Evolutionary conservation across 37 sponge, comb jelly and placozoan species (phyloP), one percentile per base, ranked within the genome.

Genomic region (Ianthella basta): DNA sequence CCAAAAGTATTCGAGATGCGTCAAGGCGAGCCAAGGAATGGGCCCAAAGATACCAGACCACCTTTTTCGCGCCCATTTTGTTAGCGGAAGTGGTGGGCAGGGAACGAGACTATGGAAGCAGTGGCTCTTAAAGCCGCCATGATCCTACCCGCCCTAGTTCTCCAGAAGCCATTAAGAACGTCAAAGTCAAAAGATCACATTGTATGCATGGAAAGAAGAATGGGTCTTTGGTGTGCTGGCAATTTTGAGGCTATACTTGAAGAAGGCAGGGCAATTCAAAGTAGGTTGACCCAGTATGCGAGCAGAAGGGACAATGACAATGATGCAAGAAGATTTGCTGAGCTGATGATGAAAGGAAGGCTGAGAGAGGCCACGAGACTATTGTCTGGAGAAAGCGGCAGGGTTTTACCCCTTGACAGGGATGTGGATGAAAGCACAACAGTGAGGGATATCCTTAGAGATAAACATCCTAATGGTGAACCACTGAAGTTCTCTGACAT

Each of bases 311-410:
- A n/a, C n/a, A 75, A 75, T 15, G 50, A 75, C 54, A 75, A 30
- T 80, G 19, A 56, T 54, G 60, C 29, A 18, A 16, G 32, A 56
- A 21, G 18, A 13, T 80, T 80, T 25, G 15, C 81, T 14, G 15
- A 24, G 32, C 30, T 80, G 37, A 80, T 80, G 81, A 30, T 34
- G 21, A 14, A 80, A 15, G 81, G 81, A 10, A 50, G 32, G 24
- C 59, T 80, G 20, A 54, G 30, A 32, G 30, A 8, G 8, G 81
- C 81, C 8, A 53, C 56, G 81, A 80, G 81, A 80, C 60, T 53
- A 25, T 13, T 80, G 12, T 29, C 59, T 16, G 18, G 19, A 10
- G 14, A 18, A 14, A 16, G 56, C 13, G 50, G 59, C 50, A 14
- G 19, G 20, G 20, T 54, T 54, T 33, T 80, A 33, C 20, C 50